Conservation (phyloP, 2,888 invertebrate genomes). For the Ethmia dodecea region DNA sequence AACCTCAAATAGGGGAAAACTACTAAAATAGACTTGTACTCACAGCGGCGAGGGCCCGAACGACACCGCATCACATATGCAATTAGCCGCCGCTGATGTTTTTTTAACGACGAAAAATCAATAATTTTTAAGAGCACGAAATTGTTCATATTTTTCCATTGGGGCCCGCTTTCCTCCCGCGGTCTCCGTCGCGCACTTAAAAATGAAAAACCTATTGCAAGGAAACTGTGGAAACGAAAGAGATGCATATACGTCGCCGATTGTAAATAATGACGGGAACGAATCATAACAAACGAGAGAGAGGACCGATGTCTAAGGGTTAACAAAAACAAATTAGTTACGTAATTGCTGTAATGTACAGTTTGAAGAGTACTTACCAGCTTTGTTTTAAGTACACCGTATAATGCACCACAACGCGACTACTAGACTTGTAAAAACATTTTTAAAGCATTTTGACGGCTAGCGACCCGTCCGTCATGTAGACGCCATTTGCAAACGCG, state of each 20-base stretch:
- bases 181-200: slow-evolving; percentile 59
- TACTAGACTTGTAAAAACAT: slow-evolving; percentile 41
- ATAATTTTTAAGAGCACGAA: slow-evolving; percentile 70
- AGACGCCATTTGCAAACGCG: slow-evolving; percentile 61
- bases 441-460: slow-evolving; percentile 57
- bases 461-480: slow-evolving; percentile 49
- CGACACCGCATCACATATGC: slow-evolving; percentile 53
- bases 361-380: slow-evolving; percentile 22
- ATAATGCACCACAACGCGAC: slow-evolving; percentile 25
- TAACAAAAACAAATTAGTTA: slow-evolving; percentile 50
- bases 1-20: slow-evolving; percentile 48
- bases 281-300: slow-evolving; percentile 70
- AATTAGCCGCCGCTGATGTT: slow-evolving; percentile 50
- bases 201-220: slow-evolving; percentile 71
- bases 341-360: slow-evolving; percentile 31
- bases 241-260: slow-evolving; percentile 59
- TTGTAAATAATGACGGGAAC: slow-evolving; percentile 69
- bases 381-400: slow-evolving; percentile 19
- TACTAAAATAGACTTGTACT: slow-evolving; percentile 52
- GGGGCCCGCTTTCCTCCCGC: slow-evolving; percentile 51
- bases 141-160: slow-evolving; percentile 72
- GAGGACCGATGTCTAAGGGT: slow-evolving; percentile 37
- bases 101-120: slow-evolving; percentile 74
- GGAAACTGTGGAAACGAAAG: slow-evolving; percentile 62
- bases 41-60: slow-evolving; percentile 40